Evolutionary conservation across 2,888 invertebrate genomes (phyloP), one percentile per base, ranked within the genome.

Genomic region (Spodoptera exigua): DNA sequence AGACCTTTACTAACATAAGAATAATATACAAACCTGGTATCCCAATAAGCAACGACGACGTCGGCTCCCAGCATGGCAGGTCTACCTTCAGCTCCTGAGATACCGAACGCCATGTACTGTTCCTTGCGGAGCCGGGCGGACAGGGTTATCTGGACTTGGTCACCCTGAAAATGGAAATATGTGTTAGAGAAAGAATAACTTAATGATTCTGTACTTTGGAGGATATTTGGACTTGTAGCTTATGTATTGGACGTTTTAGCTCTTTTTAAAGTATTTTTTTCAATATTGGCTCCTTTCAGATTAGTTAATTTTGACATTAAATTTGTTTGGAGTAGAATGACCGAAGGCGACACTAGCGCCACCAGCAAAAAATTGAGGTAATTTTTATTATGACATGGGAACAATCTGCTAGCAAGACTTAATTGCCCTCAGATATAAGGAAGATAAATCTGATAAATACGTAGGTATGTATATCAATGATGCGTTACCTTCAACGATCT

Each of bases 21-120:
- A 5, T 41, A 5, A 3, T 12, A 18, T 11, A 35, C 70, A 62
- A 27, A 89, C 91, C 85, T 87, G 55, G 78, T 85, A 45, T 94
- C 93, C 94, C 94, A 94, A 80, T 96, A 98, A 2, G 97, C 97
- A 1, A 98, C 97, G 0, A 96, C 97, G 3, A 98, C 97, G 80
- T 98, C 98, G 0, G 96, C 97, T 10, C 97, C 98, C 53, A 95
- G 89, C 98, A 98, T 98, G 85, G 96, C 96, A 0, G 97, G 92
- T 34, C 95, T 92, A 12, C 96, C 96, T 80, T 96, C 96, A 37
- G 95, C 95, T 0, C 98, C 98, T 1, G 98, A 98, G 37, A 98
- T 90, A 0, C 98, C 98, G 74, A 98, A 98, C 0, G 98, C 96
- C 94, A 98, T 96, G 89, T 98, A 98, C 84, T 98, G 97, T 81